A percentile compares a stretch with the other conserved stretches of the same genome.
Evolutionary conservation across 2,797 vertebrate genomes (phyloP).

Genomic region (Pangasius mekongensis): DNA sequence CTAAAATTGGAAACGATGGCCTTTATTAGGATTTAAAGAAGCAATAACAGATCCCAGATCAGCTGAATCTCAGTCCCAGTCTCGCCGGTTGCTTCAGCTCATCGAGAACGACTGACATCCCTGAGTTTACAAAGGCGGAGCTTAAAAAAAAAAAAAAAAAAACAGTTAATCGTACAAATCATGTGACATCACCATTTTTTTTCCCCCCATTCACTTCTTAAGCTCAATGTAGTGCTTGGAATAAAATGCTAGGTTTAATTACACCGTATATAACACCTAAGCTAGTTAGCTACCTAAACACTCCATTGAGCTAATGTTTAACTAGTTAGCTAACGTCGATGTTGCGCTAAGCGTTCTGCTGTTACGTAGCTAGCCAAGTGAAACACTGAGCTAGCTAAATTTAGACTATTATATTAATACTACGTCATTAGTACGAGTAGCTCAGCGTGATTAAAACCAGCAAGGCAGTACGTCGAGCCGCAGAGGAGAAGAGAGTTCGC

Average conservation of each 20-base stretch:
- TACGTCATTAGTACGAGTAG: background rate
- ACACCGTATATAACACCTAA: background rate
- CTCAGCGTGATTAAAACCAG: background rate
- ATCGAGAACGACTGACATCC: background rate
- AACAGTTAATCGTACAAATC: background rate
- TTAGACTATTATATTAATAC: background rate
- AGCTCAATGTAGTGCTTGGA: background rate
- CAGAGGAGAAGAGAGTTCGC: background rate
- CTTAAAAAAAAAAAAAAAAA: no score
- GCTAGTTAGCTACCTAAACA: background rate
- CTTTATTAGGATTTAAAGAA: background rate
- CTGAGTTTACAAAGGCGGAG: background rate
- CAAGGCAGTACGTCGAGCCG: no score
- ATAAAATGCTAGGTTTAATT: background rate
- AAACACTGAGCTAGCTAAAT: background rate
- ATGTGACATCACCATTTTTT: background rate
- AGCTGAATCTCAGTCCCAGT: background rate
- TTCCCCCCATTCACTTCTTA: no score
- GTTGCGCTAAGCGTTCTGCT: background rate
- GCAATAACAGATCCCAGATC: constrained; percentile 57
- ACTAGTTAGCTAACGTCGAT: background rate
- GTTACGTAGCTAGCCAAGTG: background rate
- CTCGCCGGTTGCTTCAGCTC: background rate
- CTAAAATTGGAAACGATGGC: background rate
- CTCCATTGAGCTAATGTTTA: background rate